These are phyloP conservation scores for Bursaphelenchus okinawaensis DNA, from an alignment of 2,888 invertebrate species.

Conservation along the genomic window DNA sequence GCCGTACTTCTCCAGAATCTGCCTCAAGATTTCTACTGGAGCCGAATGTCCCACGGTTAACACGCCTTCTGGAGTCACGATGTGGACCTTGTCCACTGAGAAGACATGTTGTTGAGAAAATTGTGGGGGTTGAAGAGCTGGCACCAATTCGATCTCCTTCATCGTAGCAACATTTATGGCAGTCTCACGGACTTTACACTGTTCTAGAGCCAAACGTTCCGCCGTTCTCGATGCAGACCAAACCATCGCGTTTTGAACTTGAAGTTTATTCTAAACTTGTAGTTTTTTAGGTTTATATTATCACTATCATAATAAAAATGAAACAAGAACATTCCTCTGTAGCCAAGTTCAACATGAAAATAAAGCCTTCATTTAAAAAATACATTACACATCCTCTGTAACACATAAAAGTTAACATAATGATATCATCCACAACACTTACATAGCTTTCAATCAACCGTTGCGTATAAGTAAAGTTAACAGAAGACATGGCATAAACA, in stretches of 20 bases:
- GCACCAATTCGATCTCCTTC: constrained; percentile 15
- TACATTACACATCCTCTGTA: neutral
- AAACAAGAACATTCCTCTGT: no score
- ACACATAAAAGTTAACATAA: neutral
- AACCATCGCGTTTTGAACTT: neutral
- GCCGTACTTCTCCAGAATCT: constrained; percentile 62
- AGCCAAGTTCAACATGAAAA: neutral
- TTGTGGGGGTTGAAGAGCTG: constrained; percentile 13
- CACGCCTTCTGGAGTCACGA: constrained; percentile 65
- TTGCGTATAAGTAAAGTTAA: constrained; percentile 18
- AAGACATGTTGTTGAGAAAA: constrained; percentile 22
- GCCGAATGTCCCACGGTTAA: constrained; percentile 76
- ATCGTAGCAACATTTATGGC: neutral
- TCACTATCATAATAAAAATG: no score
- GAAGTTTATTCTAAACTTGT: constrained; percentile 9
- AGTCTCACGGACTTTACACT: neutral
- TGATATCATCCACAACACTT: neutral
- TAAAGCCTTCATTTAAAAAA: no score
- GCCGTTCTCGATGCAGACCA: neutral
- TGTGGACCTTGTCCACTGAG: constrained; percentile 19
- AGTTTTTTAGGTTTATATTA: no score
- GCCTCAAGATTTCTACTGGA: constrained; percentile 79
- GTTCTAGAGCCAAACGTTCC: neutral
- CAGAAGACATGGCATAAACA: constrained; percentile 21
- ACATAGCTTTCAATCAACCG: constrained; percentile 14